Evolutionary conservation across 2,113 vertebrate species (phyloP).

Genomic region (Romanogobio albipinnatus): DNA sequence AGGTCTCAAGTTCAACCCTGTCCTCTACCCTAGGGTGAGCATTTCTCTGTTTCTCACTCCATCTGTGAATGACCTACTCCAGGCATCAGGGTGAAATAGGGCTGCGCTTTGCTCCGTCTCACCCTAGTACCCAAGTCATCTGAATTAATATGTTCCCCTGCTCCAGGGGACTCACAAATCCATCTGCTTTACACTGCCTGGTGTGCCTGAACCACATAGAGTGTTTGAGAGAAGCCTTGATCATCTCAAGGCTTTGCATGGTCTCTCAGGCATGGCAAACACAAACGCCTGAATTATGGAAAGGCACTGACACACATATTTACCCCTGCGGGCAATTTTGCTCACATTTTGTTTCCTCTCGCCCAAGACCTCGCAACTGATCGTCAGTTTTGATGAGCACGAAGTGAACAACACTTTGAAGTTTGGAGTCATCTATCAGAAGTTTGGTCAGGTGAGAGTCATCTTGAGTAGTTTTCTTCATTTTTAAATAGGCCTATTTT

Average conservation of each 20-base stretch:
- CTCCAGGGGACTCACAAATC: slow-evolving; percentile 47
- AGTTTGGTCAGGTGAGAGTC: slow-evolving; percentile 89
- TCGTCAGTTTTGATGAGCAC: slow-evolving; percentile 93
- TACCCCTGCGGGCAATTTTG: slow-evolving; percentile 28
- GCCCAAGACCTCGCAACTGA: slow-evolving; percentile 90
- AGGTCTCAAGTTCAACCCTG: slow-evolving; percentile 90
- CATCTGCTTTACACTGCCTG: slow-evolving; percentile 52
- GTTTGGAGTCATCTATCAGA: slow-evolving; percentile 95
- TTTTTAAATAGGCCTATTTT: background rate
- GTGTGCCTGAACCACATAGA: background rate
- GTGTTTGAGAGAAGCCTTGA: slow-evolving; percentile 32
- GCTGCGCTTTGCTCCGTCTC: slow-evolving; percentile 45
- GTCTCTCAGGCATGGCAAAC: slow-evolving; percentile 42
- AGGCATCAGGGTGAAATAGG: slow-evolving; percentile 13
- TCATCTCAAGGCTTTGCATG: slow-evolving; percentile 34
- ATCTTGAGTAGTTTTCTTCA: background rate
- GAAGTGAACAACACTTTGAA: slow-evolving; percentile 98
- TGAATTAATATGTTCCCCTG: slow-evolving; percentile 47
- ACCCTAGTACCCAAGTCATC: slow-evolving; percentile 48
- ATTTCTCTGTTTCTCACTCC: background rate
- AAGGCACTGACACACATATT: slow-evolving; percentile 49
- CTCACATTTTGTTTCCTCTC: slow-evolving; percentile 19
- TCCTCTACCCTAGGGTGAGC: slow-evolving; percentile 95
- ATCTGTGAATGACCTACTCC: slow-evolving; percentile 42
- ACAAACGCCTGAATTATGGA: slow-evolving; percentile 53